Conservation (phyloP, 2,797 vertebrate genomes). For the Lagorchestes hirsutus region DNA sequence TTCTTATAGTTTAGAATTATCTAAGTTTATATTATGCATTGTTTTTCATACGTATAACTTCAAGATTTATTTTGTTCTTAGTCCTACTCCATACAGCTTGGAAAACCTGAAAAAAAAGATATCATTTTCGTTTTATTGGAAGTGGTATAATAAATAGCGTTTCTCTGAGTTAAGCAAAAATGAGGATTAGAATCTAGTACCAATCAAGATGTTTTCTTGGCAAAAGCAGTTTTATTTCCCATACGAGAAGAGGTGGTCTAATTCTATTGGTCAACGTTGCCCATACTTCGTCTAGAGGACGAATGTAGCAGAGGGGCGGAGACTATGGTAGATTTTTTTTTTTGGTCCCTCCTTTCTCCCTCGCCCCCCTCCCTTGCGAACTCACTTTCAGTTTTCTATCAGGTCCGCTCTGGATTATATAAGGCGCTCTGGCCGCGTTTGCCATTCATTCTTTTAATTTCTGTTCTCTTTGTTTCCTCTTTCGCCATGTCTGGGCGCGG, state of each 20-base stretch:
- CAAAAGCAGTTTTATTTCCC: neutral
- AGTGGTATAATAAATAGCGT: neutral
- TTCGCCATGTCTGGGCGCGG: neutral
- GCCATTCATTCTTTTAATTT: neutral
- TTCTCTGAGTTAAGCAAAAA: neutral
- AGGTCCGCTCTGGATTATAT: neutral
- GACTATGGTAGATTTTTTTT: neutral
- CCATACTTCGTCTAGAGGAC: neutral
- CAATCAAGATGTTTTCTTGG: neutral
- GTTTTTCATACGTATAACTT: neutral
- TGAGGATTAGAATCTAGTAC: neutral
- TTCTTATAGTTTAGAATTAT: neutral
- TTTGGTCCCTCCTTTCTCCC: neutral
- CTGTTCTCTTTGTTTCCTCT: fast-evolving
- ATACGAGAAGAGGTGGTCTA: neutral
- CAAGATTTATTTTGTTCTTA: neutral
- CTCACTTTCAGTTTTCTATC: neutral
- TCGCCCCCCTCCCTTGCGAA: neutral
- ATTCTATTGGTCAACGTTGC: neutral
- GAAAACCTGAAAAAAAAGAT: neutral
- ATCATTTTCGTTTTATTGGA: neutral
- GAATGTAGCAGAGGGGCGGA: neutral
- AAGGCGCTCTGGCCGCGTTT: neutral
- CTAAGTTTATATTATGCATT: neutral
- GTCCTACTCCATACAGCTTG: neutral